Evolutionary conservation across 2,113 vertebrate genomes (phyloP), one percentile per base, ranked within the genome.

Genomic region (Agapornis roseicollis): DNA sequence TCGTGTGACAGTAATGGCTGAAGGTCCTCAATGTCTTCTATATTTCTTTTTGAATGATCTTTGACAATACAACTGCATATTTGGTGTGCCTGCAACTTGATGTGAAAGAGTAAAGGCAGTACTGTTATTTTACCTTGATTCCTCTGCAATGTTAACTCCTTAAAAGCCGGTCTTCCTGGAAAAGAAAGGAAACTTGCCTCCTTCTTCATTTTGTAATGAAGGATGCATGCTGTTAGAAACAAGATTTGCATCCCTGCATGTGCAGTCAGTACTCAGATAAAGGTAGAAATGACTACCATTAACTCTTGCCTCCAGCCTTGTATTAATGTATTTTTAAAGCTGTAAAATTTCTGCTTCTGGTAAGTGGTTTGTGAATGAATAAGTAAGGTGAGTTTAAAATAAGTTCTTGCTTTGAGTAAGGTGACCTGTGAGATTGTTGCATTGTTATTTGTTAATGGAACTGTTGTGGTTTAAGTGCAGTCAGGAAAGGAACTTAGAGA

Each of bases 311-410:
- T 85, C 46, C 31, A 81, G 24, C 27, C 90, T 93, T 0, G 0
- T 56, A 70, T 92, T 87, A 82, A 91, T 89, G 49, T 73, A 71
- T 89, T 94, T 94, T 88, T 90, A 89, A 93, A 92, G 39, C 22
- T 55, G 65, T 71, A 84, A 83, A 60, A 66, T 65, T 85, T 71
- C 58, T 91, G 90, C 52, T 89, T 44, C 53, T 12, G 37, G 78
- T 56, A 31, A 65, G 29, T 41, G 10, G 19, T 31, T 87, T 78
- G 80, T 69, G 56, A 61, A 49, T 41, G 35, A 93, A 74, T n/a
- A 81, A 27, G 44, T 61, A 87, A 63, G n/a, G 63, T 14, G 83
- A 31, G 13, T 39, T 93, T 76, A 76, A 92, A 94, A 39, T 37
- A 70, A 64, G 33, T 52, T 72, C 24, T 86, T 84, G n/a, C 31